Base-by-base conservation (phyloP, 2,797 vertebrate species). In the Acipenser ruthenus region DNA sequence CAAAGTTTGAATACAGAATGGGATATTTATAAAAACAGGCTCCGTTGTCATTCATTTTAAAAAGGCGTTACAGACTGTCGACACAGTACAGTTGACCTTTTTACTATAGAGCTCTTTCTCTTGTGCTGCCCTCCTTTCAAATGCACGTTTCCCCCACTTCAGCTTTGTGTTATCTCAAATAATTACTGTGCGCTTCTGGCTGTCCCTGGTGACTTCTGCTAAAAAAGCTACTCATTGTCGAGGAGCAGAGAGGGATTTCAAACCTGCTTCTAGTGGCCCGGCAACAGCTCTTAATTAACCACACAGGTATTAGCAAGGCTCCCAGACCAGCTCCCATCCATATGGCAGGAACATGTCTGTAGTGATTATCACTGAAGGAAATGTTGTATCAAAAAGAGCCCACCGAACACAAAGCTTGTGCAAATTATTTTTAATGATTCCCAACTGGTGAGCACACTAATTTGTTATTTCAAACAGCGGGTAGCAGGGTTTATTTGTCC, bases 271-370 rank as follows among this genome's bases (percentile, higher is more conserved):
- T 91, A 87, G 90, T 92, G 92, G 92, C 90, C 91, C 88, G 89
- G 93, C 93, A 94, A 93, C 88, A 90, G 92, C 92, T 93, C 92
- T 94, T 98, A 96, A 96, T 98, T 96, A 98, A 96, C 93, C 96
- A 95, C 94, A 92, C 93, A 96, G 95, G 95, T 95, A 95, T 95
- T 95, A 88, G 87, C 90, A 88, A 85, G 83, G 88, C 90, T 91
- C 84, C 89, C 90, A 83, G 84, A 92, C 92, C 90, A 74, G 88
- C 92, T 88, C 85, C 83, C 83, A 87, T 95, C 94, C 94, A 97
- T 96, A 96, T 96, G 94, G 93, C 92, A 92, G 90, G 89, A 94
- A 88, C 86, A 86, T 84, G 88, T 92, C 92, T 88, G 75, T 79
- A 75, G 89, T 84, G 89, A 86, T 93, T 93, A 94, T 93, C 93